These are phyloP conservation scores for Pollachius pollachius DNA, from an alignment of 2,113 vertebrate genomes.

Conservation along the genomic window DNA sequence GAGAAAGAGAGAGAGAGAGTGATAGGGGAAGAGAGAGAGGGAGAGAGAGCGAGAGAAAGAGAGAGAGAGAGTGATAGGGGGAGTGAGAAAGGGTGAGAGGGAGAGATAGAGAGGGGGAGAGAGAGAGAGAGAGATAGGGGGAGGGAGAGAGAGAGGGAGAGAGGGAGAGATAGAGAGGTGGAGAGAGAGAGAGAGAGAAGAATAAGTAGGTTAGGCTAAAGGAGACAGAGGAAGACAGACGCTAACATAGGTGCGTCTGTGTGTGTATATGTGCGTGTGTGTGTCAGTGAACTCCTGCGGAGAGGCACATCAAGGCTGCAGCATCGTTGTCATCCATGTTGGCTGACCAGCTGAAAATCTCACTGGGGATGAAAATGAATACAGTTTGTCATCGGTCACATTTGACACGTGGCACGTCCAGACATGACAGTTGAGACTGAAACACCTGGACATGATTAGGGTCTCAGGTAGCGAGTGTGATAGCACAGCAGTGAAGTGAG, in stretches of 20 bases:
- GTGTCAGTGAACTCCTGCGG: background rate
- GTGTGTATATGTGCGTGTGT: no score
- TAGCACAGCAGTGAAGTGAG: background rate
- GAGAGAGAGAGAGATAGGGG: conserved; percentile 8
- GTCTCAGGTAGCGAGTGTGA: background rate
- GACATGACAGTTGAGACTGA: background rate
- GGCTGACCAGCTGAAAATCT: no score
- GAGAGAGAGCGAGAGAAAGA: background rate
- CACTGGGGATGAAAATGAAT: background rate
- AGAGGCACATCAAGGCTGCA: no score
- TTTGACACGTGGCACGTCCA: background rate
- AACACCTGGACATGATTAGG: background rate
- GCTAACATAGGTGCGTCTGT: background rate
- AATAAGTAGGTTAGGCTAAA: background rate
- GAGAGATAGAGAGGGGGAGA: background rate
- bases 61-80: background rate
- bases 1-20: background rate
- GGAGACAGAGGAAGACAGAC: background rate
- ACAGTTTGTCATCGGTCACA: background rate
- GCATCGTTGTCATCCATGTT: no score
- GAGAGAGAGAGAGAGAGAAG: background rate
- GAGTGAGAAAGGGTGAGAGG: background rate
- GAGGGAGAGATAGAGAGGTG: no score
- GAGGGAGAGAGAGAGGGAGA: background rate
- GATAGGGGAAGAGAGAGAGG: background rate